A percentile compares a stretch with the other conserved stretches of the same genome.
These are phyloP conservation scores for Meiosimyza decipiens DNA, from an alignment of 2,888 invertebrate species.

Conservation along the genomic window DNA sequence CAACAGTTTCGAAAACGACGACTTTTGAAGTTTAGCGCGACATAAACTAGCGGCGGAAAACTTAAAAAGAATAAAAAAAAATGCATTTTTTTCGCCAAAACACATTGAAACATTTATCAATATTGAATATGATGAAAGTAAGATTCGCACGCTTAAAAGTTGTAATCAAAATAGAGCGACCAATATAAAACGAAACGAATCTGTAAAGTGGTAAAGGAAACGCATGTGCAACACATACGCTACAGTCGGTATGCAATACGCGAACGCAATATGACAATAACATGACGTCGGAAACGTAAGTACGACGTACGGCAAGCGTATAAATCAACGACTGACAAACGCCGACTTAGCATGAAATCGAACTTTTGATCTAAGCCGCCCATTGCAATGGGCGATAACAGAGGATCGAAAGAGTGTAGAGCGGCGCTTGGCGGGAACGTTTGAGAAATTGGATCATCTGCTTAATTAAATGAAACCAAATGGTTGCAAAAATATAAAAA, in stretches of 20 bases:
- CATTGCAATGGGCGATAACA: conserved; percentile 8
- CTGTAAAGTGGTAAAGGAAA: conserved; percentile 11
- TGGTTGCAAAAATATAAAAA: conserved; percentile 45
- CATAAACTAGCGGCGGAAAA: conserved; percentile 19
- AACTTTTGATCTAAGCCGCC: conserved; percentile 63
- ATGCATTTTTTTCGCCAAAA: conserved; percentile 32
- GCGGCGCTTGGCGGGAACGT: conserved; percentile 23
- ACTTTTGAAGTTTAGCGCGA: conserved; percentile 19
- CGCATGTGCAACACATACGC: not conserved
- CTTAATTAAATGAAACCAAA: conserved; percentile 61
- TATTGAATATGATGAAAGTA: conserved; percentile 32
- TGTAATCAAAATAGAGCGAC: conserved; percentile 41
- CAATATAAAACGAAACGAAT: conserved; percentile 25
- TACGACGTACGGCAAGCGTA: conserved; percentile 37
- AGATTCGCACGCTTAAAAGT: conserved; percentile 16
- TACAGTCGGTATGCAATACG: conserved; percentile 32
- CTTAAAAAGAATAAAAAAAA: conserved; percentile 23
- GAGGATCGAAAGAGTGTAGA: conserved; percentile 15
- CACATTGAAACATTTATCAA: conserved; percentile 44
- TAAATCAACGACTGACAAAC: conserved; percentile 54
- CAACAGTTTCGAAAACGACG: conserved; percentile 38
- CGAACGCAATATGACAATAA: conserved; percentile 17
- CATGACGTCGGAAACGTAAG: conserved; percentile 13
- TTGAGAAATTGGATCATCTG: conserved; percentile 47
- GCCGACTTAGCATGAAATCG: conserved; percentile 63